Conservation (phyloP, 2,888 invertebrate species). For the Aleiodes testaceus region DNA sequence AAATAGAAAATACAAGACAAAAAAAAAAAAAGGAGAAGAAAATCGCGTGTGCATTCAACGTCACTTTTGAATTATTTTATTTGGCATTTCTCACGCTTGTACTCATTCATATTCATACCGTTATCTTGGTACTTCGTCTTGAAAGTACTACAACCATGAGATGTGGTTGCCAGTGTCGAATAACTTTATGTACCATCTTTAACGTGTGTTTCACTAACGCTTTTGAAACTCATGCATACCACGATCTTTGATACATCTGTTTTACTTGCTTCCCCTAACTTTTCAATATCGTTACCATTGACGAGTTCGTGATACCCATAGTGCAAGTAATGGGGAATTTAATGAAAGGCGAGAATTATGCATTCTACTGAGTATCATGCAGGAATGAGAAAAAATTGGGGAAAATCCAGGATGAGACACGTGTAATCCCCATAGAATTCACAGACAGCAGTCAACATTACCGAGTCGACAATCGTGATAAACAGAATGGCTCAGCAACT, state of each 20-base stretch:
- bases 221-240: conserved; percentile 27
- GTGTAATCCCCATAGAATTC: background rate
- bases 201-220: conserved; percentile 15
- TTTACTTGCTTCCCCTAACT: background rate
- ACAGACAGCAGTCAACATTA: conserved; percentile 27
- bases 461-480: conserved; percentile 25
- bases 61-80: conserved; percentile 40
- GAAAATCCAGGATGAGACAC: background rate
- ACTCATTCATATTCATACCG: conserved; percentile 68
- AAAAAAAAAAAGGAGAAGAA: conserved; percentile 29
- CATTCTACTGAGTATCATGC: no score
- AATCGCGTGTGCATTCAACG: conserved; percentile 30
- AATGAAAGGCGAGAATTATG: no score
- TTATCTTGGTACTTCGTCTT: conserved; percentile 61
- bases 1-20: conserved; percentile 29
- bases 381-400: background rate
- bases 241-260: conserved; percentile 27
- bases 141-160: conserved; percentile 53
- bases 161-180: conserved; percentile 47
- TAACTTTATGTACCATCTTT: conserved; percentile 46
- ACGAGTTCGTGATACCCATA: background rate
- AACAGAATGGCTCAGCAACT: conserved; percentile 25
- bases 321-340: no score
- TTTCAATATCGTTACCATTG: background rate
- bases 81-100: conserved; percentile 51